Conservation (phyloP, 2,888 invertebrate species). For the Xestia c-nigrum region DNA sequence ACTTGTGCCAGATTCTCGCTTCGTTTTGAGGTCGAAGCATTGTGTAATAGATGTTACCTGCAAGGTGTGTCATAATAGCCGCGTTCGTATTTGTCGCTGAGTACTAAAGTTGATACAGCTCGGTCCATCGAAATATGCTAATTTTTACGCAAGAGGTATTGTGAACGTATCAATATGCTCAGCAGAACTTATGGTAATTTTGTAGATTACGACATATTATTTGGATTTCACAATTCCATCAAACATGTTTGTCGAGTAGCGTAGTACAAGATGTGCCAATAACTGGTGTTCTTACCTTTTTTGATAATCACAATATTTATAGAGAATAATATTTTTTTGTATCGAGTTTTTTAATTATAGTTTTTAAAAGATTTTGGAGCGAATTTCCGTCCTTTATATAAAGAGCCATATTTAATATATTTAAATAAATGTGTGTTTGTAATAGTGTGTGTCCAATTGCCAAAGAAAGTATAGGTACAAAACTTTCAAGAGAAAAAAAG, state of each 20-base stretch:
- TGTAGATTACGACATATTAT: constrained; percentile 61
- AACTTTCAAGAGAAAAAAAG: constrained; percentile 69
- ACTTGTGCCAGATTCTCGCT: constrained; percentile 71
- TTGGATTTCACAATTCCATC: constrained; percentile 58
- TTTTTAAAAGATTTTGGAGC: constrained; percentile 67
- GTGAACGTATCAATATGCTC: constrained; percentile 64
- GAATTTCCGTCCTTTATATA: constrained; percentile 78
- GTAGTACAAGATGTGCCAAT: constrained; percentile 63
- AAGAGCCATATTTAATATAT: constrained; percentile 76
- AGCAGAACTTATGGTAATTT: constrained; percentile 57
- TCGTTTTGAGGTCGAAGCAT: constrained; percentile 69
- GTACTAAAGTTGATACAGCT: constrained; percentile 57
- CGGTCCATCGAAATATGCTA: constrained; percentile 68
- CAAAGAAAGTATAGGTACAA: constrained; percentile 87
- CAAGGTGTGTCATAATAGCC: constrained; percentile 66
- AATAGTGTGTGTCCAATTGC: constrained; percentile 80
- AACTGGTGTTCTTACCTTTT: constrained; percentile 53
- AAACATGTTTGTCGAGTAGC: constrained; percentile 48
- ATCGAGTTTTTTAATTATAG: constrained; percentile 55
- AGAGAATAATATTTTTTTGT: constrained; percentile 52
- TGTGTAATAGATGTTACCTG: constrained; percentile 69
- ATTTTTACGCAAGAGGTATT: constrained; percentile 69
- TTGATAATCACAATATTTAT: constrained; percentile 62
- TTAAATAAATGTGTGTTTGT: constrained; percentile 68
- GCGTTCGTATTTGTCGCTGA: constrained; percentile 57